Conservation (phyloP, 2,888 invertebrate genomes). For the Hydrotaea cyrtoneurina region DNA sequence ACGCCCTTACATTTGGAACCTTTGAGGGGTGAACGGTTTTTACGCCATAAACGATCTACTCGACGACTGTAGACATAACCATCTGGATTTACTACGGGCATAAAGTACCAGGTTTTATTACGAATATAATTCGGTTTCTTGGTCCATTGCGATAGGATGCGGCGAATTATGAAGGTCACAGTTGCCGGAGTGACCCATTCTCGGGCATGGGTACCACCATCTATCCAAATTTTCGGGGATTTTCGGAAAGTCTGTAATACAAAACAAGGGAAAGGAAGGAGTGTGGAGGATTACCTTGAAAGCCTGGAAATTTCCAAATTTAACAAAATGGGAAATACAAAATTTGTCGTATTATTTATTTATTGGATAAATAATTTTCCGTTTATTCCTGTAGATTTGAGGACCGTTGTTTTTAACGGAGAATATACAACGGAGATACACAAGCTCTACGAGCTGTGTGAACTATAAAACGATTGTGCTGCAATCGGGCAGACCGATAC, state of each 20-base stretch:
- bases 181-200: slow-evolving; percentile 94
- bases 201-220: slow-evolving; percentile 91
- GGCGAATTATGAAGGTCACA: slow-evolving; percentile 88
- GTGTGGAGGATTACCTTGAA: too few species aligned
- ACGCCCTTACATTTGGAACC: slow-evolving; percentile 85
- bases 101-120: slow-evolving; percentile 90
- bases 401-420: too few species aligned
- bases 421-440: too few species aligned
- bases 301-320: too few species aligned
- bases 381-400: too few species aligned
- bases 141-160: slow-evolving; percentile 86
- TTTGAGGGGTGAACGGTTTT: slow-evolving; percentile 84
- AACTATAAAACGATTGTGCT: too few species aligned
- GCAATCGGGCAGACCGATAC: too few species aligned
- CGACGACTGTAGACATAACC: slow-evolving; percentile 93
- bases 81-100: slow-evolving; percentile 90
- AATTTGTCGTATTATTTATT: too few species aligned
- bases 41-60: slow-evolving; percentile 90
- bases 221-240: slow-evolving; percentile 87
- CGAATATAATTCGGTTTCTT: slow-evolving; percentile 85
- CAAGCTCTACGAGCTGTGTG: too few species aligned
- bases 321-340: too few species aligned
- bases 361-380: too few species aligned
- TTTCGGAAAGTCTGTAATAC: slow-evolving; percentile 84
- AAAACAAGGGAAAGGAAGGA: too few species aligned